phyloP scores from a whole-genome alignment of 2,888 invertebrate genomes.

The Tetrapedia diversipes region DNA sequence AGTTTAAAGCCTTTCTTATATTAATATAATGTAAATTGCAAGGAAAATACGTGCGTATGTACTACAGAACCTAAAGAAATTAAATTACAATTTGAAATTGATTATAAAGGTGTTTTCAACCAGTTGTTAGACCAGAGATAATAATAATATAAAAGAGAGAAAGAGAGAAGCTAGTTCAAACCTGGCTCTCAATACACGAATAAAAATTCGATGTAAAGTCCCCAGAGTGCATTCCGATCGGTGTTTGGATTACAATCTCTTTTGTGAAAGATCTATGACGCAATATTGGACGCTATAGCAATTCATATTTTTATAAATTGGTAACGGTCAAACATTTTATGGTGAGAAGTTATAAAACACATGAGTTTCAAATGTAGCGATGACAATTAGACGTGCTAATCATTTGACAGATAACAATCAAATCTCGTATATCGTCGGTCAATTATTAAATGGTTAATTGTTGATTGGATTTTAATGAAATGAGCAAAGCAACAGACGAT shows the following conservation, averaged over 20 bases:
- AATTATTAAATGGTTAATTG: constrained; percentile 17
- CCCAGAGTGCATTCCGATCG: too few species aligned
- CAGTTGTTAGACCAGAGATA: neutral
- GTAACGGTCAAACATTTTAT: constrained; percentile 50
- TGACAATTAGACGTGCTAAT: neutral
- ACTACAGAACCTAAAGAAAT: neutral
- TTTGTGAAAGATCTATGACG: constrained; percentile 11
- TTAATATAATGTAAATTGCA: neutral
- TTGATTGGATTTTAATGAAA: constrained; percentile 40
- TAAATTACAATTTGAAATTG: constrained; percentile 23
- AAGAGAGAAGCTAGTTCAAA: neutral
- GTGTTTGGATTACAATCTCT: constrained; percentile 23
- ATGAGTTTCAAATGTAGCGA: constrained; percentile 55
- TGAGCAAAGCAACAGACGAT: constrained; percentile 71
- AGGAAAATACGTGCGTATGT: neutral
- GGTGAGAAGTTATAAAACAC: constrained; percentile 17
- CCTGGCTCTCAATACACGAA: constrained; percentile 1
- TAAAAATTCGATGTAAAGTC: neutral
- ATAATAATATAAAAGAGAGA: neutral
- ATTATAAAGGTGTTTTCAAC: constrained; percentile 30
- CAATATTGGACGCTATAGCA: constrained; percentile 39
- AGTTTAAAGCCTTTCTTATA: neutral
- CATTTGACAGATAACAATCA: constrained; percentile 21
- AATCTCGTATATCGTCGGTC: neutral
- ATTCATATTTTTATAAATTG: constrained; percentile 62